Conservation (phyloP, 2,797 vertebrate genomes). For the Buphagus erythrorhynchus region DNA sequence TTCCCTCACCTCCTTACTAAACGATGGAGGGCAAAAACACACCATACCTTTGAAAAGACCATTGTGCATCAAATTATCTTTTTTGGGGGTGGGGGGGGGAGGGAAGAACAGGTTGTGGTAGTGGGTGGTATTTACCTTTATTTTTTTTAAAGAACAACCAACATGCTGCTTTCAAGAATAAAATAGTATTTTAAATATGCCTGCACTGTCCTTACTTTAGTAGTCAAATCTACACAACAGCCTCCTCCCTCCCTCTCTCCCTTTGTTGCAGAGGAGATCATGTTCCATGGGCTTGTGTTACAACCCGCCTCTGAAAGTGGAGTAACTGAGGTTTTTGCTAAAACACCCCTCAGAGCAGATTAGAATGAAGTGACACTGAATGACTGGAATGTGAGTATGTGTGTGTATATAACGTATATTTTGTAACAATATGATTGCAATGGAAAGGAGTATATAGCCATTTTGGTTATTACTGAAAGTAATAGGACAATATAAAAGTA, state of each 20-base stretch:
- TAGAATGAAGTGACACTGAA: background rate
- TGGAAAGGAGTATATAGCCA: background rate
- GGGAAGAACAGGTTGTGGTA: background rate
- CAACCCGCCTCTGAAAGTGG: background rate
- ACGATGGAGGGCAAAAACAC: background rate
- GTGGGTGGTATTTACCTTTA: background rate
- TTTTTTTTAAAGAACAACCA: background rate
- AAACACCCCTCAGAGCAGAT: background rate
- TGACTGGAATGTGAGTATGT: background rate
- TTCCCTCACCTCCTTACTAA: background rate
- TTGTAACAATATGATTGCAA: background rate
- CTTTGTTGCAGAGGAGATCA: background rate
- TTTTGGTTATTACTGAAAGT: background rate
- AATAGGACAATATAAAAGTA: background rate
- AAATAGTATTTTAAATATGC: background rate
- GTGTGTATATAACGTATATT: background rate
- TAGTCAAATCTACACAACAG: too few relatives aligned
- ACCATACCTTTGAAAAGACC: background rate
- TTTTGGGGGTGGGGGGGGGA: rapidly evolving
- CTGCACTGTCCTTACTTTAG: background rate
- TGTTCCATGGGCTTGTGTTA: too few relatives aligned
- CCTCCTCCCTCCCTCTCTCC: background rate
- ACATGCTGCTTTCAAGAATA: background rate
- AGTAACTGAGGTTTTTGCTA: background rate
- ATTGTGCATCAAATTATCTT: background rate